Evolutionary conservation across 2,888 invertebrate species (phyloP), one percentile per base, ranked within the genome.

Genomic region (Muschampia plurimacula): DNA sequence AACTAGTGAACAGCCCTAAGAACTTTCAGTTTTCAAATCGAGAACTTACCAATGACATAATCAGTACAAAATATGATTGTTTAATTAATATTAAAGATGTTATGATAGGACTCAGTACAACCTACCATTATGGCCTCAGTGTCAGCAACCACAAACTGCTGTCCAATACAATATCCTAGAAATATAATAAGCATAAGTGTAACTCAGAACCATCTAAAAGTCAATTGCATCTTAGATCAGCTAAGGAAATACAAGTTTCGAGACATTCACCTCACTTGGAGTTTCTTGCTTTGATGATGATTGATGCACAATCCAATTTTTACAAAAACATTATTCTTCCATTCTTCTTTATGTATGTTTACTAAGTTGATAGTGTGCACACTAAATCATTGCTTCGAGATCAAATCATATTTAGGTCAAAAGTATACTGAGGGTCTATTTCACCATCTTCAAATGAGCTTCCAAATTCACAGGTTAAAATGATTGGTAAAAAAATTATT

Each of bases 101-200:
- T 77, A 81, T 63, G 63, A 79, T 80, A 80, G 78, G 81, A 79
- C 75, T 79, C 74, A 77, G 77, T 77, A 80, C 78, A 80, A 80
- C 79, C 57, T 59, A 59, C 32, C 78, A 81, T 82, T 89, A 89
- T 89, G 89, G 89, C 87, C 87, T 88, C 85, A 81, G 73, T 88
- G 72, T 88, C 88, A 86, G 89, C 88, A 89, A 88, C 86, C 89
- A 87, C 87, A 84, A 81, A 83, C 78, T 87, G 49, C 84, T 82
- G 82, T 83, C 82, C 82, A 76, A 85, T 85, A 85, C 41, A 70
- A 44, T 71, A 69, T 62, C 46, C 15, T 49, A 62, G 59, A 66
- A 65, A 59, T 36, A 46, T 57, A 65, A 71, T n/a, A 71, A 55
- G 81, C 82, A 76, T 76, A 70, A 74, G 72, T 81, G 81, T 84